Evolutionary conservation across 2,888 invertebrate genomes (phyloP), one percentile per base, ranked within the genome.

Genomic region (Cistogaster globosa): DNA sequence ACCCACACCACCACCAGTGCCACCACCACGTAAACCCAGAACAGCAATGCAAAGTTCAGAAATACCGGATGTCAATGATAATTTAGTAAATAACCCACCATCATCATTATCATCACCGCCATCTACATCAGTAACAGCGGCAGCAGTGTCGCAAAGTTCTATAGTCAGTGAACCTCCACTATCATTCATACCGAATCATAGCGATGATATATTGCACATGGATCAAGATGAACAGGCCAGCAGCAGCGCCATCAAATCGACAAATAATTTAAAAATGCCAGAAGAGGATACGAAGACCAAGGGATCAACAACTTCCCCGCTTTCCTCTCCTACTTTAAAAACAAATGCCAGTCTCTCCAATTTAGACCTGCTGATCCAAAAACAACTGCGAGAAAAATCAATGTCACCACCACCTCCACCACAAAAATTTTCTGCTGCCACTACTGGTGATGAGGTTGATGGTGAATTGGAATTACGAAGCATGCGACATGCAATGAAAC

Each of bases 1-100:
- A n/a, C 94, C 94, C n/a, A 94, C 94, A 77, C 94, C 94, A 68
- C 94, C 94, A 26, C 94, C 94, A 63, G 93, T 94, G 87, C 94
- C 94, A 45, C 94, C 94, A 57, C 94, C 94, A 22, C 93, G 94
- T 22, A 92, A 92, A 55, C 94, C 94, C 84, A 88, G 91, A 36
- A 81, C 86, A 42, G 84, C 75, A 18, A 93, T 93, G 55, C 93
- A 93, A 91, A 94, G 94, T 89, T 86, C 90, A 4, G 92, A 92
- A 63, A 88, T 89, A 65, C 74, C 89, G 76, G 90, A 90, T 42
- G 38, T 16, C 1, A 75, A 55, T 71, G 78, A 88, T 45, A 77
- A 62, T 72, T 77, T 76, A 57, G 48, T 51, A 45, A 32, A 26
- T 11, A 69, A 57, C 38, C 53, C 68, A 58, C 26, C 69, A 20